Evolutionary conservation across 1,140 invertebrate species (phyloP), one percentile per base, ranked within the genome.

Genomic region (Halyomorpha halys): DNA sequence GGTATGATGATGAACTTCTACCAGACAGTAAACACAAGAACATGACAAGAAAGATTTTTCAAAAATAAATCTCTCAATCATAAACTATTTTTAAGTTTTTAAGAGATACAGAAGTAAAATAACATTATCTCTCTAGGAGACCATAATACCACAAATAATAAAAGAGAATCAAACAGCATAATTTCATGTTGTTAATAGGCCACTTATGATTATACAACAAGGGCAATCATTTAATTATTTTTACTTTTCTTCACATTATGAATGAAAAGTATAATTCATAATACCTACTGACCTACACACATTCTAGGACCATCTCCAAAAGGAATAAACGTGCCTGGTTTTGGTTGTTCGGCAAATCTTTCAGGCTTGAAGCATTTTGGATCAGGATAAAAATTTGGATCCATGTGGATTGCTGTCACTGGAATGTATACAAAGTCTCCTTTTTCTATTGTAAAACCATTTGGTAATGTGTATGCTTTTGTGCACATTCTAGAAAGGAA

Each of bases 351-450:
- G 4, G 71, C 68, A 68, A 87, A 89, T 67, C 84, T 74, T n/a
- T 86, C 81, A 0, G 86, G 86, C 71, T 85, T 75, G 70, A 86
- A 89, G 14, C 70, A 69, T 9, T 83, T 76, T 3, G 86, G 84
- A 44, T 86, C 74, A 3, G 76, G 73, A 73, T 77, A 87, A 62
- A 77, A 73, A 21, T 78, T 68, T 2, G 76, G 71, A 68, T 86
- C 79, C 18, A 68, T 68, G 34, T 79, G 78, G 4, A 79, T 49
- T 14, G 68, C 70, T 39, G 68, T 44, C 1, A 75, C 59, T 0
- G 77, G 74, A 21, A 80, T 72, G 3, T 70, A 64, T 18, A 79
- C 64, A 0, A 30, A 54, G 6, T 72, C 70, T 14, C 73, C 75
- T 73, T 82, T 77, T 61, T 82, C 76, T 59, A 86, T 76, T 44